Base-by-base conservation (phyloP, 2,888 invertebrate genomes). In the Eulithis prunata region DNA sequence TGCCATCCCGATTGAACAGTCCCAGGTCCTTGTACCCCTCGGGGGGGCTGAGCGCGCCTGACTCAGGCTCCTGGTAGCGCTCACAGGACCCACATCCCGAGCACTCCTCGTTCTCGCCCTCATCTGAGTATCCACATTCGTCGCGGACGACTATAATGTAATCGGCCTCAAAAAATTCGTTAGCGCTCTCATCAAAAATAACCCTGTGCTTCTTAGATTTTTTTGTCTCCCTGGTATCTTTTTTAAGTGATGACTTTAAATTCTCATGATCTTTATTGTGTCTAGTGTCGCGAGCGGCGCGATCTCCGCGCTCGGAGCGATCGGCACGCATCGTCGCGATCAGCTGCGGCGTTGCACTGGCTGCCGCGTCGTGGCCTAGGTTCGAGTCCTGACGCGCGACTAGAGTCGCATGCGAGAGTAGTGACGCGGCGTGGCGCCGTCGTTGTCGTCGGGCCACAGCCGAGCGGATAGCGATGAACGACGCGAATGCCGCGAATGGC, bases 151-250 rank as follows among this genome's bases (percentile, higher is more conserved):
- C 94, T 78, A 98, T 98, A 80, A 98, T 97, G 82, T 98, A 98
- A 90, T 98, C 97, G 59, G 98, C 97, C 78, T 98, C 98, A 86
- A 98, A 97, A 90, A 97, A 97, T 86, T 97, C 97, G 90, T 98
- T 98, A 61, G 96, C 95, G 80, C 96, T 97, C 90, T 98, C 98
- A 84, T 98, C 97, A 82, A 98, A 98, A 60, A 97, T 95, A 32
- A 98, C 98, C 64, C 97, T 95, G 85, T 97, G 95, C 81, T 96
- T 96, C 77, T 95, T 95, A 67, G 93, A 86, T 82, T 95, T 96
- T 74, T 93, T 94, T 67, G 96, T 57, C 6, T 64, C 68, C n/a
- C 54, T 63, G 45, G 47, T 53, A 10, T 67, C 96, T 68, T 96
- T 96, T 90, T 97, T 97, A 62, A 97, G 94, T 78, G 97, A 94